phyloP scores from a whole-genome alignment of 2,113 vertebrate genomes.

The Trinectes maculatus region DNA sequence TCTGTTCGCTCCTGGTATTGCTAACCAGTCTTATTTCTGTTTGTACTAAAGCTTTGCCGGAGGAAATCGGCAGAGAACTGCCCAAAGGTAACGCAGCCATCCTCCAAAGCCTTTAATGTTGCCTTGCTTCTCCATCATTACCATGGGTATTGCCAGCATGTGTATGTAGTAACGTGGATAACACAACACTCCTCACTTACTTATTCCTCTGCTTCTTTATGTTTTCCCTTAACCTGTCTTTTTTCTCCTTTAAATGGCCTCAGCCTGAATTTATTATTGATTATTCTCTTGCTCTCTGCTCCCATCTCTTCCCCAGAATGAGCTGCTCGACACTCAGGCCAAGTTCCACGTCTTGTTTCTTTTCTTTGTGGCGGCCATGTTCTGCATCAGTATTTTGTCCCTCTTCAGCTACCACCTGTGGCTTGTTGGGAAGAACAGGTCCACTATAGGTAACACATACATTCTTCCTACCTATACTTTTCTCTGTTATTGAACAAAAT shows the following conservation, averaged over 20 bases:
- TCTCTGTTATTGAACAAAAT: not conserved
- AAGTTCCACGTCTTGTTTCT: conserved; percentile 98
- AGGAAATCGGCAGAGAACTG: conserved; percentile 84
- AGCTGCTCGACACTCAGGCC: conserved; percentile 86
- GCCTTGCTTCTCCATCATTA: conserved; percentile 11
- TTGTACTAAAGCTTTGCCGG: conserved; percentile 83
- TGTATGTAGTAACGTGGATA: conserved; percentile 46
- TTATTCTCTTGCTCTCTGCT: conserved; percentile 29
- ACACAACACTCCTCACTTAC: conserved; percentile 1
- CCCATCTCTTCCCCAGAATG: conserved; percentile 83
- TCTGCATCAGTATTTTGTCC: conserved; percentile 96
- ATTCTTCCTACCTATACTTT: not conserved
- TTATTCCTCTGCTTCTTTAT: not conserved
- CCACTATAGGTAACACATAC: conserved; percentile 89
- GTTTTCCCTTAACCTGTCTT: not conserved
- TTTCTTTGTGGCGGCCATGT: conserved; percentile 98
- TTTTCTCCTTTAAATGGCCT: not conserved
- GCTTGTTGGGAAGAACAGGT: conserved; percentile 96
- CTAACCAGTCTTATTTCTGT: conserved; percentile 80
- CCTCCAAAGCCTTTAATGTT: conserved; percentile 53
- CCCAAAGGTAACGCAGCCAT: conserved; percentile 77
- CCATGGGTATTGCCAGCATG: conserved; percentile 15
- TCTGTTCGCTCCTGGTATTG: conserved; percentile 58
- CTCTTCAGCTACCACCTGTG: conserved; percentile 98
- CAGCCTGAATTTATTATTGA: conserved; percentile 12